phyloP scores from a whole-genome alignment of 1,140 invertebrate species.

The Dryas iulia region DNA sequence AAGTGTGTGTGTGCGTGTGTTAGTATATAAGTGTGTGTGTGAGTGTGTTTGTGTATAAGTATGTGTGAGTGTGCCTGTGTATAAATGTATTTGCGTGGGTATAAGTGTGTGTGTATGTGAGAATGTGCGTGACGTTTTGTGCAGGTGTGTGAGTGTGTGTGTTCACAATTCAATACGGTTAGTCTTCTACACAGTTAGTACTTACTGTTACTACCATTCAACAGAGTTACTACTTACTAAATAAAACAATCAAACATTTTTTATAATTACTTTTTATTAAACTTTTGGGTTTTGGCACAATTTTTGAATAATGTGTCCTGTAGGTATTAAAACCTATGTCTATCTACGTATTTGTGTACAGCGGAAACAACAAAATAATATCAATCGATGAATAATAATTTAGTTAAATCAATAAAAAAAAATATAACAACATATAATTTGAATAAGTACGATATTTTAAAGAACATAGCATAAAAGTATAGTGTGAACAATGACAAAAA shows the following conservation, averaged over 20 bases:
- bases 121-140: no score
- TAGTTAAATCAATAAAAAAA: conserved; percentile 35
- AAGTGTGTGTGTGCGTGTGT: no score
- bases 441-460: conserved; percentile 30
- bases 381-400: conserved; percentile 48
- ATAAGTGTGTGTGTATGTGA: no score
- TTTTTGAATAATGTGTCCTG: conserved; percentile 77
- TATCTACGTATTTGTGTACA: conserved; percentile 56
- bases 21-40: no score
- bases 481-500: background rate
- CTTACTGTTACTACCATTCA: no score
- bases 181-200: no score
- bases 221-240: no score
- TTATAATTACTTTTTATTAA: conserved; percentile 76
- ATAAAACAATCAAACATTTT: conserved; percentile 60
- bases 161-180: no score
- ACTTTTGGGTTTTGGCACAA: conserved; percentile 79
- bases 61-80: no score
- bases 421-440: conserved; percentile 37
- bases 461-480: background rate
- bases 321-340: conserved; percentile 72
- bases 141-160: no score
- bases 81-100: no score
- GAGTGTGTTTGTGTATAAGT: no score
- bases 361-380: conserved; percentile 54